Evolutionary conservation across 2,113 vertebrate genomes (phyloP).

Genomic region (Regulus satrapa): DNA sequence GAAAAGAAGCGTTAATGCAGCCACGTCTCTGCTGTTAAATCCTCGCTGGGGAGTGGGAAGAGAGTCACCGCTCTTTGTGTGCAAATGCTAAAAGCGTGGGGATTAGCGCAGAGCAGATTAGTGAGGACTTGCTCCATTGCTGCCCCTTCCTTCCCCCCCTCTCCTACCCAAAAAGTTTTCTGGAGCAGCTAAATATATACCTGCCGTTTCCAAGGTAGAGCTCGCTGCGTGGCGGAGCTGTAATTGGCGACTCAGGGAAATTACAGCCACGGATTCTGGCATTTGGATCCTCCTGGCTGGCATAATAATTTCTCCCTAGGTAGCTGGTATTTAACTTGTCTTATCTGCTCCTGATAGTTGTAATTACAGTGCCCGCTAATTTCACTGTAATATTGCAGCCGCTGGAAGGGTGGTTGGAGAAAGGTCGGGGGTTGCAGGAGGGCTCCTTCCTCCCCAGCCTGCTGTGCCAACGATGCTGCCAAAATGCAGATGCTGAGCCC

Average conservation of each 20-base stretch:
- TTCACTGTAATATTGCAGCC: constrained; percentile 15
- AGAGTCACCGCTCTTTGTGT: not conserved
- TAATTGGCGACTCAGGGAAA: constrained; percentile 70
- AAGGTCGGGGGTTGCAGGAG: not conserved
- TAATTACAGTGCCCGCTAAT: constrained; percentile 65
- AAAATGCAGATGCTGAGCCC: not conserved
- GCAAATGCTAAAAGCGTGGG: not conserved
- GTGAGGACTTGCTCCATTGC: not conserved
- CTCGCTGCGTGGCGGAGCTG: constrained; percentile 47
- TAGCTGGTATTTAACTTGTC: constrained; percentile 76
- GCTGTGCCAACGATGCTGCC: fast-evolving
- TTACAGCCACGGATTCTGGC: constrained; percentile 65
- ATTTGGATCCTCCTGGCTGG: constrained; percentile 71
- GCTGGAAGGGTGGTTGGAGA: not conserved
- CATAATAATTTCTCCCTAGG: constrained; percentile 70
- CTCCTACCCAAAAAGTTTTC: constrained; percentile 38
- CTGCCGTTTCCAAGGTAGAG: constrained; percentile 68
- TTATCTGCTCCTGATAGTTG: constrained; percentile 63
- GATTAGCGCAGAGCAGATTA: constrained; percentile 38
- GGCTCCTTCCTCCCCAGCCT: not conserved
- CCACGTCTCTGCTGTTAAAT: not conserved
- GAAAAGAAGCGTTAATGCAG: not conserved
- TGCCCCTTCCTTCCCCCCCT: not conserved
- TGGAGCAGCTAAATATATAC: constrained; percentile 67
- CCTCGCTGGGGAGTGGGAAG: not conserved